phyloP scores from a whole-genome alignment of 1,140 invertebrate species.

The Apis cerana region DNA sequence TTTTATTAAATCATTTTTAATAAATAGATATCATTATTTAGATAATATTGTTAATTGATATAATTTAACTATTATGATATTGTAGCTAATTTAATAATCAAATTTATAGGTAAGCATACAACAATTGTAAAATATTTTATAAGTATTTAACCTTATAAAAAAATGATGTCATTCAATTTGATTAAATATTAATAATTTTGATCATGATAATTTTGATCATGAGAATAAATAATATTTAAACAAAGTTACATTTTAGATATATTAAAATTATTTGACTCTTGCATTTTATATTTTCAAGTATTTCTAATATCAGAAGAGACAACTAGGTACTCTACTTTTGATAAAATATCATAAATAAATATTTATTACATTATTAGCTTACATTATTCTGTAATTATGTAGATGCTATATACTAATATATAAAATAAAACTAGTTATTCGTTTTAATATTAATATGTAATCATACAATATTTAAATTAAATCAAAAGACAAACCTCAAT shows the following conservation, averaged over 20 bases:
- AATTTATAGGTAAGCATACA: too few species aligned
- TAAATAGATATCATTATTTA: too few species aligned
- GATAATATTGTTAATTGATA: too few species aligned
- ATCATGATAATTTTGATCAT: not conserved
- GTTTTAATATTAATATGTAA: not conserved
- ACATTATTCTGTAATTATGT: not conserved
- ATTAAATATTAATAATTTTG: not conserved
- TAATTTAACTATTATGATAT: too few species aligned
- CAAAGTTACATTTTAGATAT: not conserved
- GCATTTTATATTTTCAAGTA: not conserved
- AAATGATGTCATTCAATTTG: not conserved
- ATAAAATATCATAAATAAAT: not conserved
- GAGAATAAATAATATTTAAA: not conserved
- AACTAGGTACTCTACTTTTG: not conserved
- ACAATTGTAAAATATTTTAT: not conserved
- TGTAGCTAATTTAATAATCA: too few species aligned
- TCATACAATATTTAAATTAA: not conserved
- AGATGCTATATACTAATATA: not conserved
- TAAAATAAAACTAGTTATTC: not conserved
- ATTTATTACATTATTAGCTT: not conserved
- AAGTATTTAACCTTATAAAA: not conserved
- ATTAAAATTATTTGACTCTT: not conserved
- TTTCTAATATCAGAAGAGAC: not conserved
- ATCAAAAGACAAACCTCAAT: slow-evolving; percentile 2
- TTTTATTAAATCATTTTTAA: not conserved